phyloP scores from a whole-genome alignment of 2,888 invertebrate genomes.

The Pterostichus niger region DNA sequence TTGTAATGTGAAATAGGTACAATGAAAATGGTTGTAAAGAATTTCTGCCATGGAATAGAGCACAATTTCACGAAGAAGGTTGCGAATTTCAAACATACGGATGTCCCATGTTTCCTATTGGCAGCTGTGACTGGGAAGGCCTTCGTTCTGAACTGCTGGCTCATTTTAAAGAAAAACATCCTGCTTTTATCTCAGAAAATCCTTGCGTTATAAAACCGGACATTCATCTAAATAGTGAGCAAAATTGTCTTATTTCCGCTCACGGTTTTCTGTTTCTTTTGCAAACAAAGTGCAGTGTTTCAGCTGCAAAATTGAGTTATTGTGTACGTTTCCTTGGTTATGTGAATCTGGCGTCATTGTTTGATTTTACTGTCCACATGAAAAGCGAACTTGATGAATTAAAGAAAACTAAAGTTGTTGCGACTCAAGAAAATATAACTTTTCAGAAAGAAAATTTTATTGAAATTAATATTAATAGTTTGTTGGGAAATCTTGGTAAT shows the following conservation, averaged over 20 bases:
- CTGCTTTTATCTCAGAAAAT: not conserved
- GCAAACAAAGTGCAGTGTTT: not conserved
- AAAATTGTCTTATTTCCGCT: not conserved
- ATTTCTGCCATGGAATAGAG: not conserved
- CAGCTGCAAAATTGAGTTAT: not conserved
- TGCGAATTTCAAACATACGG: not conserved
- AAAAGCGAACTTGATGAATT: not conserved
- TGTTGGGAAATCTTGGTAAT: not conserved
- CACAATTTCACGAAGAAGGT: conserved; percentile 3
- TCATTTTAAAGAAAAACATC: not conserved
- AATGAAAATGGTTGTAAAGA: not conserved
- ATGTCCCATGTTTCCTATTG: not conserved
- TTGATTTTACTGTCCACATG: conserved; percentile 4
- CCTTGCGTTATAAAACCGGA: not conserved
- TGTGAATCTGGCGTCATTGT: not conserved
- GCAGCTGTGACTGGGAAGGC: not conserved
- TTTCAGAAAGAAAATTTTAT: not conserved
- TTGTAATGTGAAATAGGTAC: not conserved
- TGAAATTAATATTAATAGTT: not conserved
- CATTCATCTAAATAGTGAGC: not conserved
- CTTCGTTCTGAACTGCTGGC: not conserved
- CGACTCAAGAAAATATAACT: not conserved
- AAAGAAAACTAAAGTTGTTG: conserved; percentile 1
- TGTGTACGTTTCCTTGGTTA: conserved; percentile 8
- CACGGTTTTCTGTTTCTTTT: not conserved